These are phyloP conservation scores for Urocyon cinereoargenteus DNA, from an alignment of 2,797 vertebrate genomes.

Conservation along the genomic window DNA sequence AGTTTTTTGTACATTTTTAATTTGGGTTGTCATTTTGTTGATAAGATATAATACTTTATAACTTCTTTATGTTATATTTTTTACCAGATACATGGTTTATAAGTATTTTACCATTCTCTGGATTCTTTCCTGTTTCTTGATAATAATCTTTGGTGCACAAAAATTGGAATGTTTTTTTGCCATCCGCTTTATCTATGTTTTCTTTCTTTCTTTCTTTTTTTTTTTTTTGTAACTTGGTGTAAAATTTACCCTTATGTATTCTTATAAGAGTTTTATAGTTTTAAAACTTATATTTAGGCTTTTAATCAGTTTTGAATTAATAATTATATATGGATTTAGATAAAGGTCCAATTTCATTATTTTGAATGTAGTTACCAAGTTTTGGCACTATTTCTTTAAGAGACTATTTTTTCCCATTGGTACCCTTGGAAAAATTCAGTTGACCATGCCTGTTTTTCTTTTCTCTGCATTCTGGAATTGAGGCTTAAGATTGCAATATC, in stretches of 20 bases:
- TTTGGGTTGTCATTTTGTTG: neutral
- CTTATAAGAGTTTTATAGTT: neutral
- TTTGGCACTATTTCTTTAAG: neutral
- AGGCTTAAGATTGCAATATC: neutral
- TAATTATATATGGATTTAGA: neutral
- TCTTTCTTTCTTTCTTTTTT: neutral
- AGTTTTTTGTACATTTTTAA: neutral
- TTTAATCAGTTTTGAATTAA: neutral
- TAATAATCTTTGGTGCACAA: neutral
- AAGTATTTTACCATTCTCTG: neutral
- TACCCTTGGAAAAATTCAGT: neutral
- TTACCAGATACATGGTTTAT: neutral
- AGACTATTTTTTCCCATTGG: neutral
- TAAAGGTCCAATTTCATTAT: neutral
- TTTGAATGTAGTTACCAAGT: neutral
- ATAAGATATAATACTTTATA: neutral
- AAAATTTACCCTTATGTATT: neutral
- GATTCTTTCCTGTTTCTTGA: neutral
- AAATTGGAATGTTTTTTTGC: too few relatives aligned
- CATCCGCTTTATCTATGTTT: neutral
- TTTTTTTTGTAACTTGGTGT: neutral
- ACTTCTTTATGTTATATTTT: neutral
- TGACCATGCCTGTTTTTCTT: neutral
- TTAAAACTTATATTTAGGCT: neutral
- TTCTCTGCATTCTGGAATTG: neutral